Percentiles rank a stretch among this genome's conserved stretches.
Conservation (phyloP, 2,797 vertebrate species). For the Hydrolagus colliei region DNA sequence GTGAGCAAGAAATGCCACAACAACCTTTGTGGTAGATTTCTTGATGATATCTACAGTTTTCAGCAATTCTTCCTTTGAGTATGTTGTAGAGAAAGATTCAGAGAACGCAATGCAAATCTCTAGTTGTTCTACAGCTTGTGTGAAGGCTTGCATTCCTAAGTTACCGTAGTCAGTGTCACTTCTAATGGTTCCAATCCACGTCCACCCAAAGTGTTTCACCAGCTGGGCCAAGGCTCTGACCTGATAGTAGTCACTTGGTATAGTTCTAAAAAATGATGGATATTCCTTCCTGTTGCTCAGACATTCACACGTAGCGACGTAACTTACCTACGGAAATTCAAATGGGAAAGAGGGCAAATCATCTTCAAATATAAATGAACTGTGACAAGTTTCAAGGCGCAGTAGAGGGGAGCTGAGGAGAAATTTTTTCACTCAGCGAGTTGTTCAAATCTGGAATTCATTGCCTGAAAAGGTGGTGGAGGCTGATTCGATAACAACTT, state of each 20-base stretch:
- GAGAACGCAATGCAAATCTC: slow-evolving; percentile 16
- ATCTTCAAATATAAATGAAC: not conserved
- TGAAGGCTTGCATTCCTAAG: slow-evolving; percentile 18
- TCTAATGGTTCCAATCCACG: slow-evolving; percentile 1
- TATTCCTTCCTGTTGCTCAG: not conserved
- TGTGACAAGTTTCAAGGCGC: no score
- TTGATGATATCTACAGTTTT: not conserved
- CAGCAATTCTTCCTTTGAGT: not conserved
- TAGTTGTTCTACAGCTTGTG: not conserved
- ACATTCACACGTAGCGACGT: not conserved
- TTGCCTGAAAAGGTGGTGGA: no score
- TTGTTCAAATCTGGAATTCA: no score
- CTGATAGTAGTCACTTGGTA: slow-evolving; percentile 4
- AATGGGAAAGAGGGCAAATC: not conserved
- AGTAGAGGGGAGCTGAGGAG: no score
- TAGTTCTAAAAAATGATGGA: not conserved
- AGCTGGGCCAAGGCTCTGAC: not conserved
- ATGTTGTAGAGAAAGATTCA: not conserved
- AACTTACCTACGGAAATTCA: not conserved
- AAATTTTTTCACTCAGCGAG: no score
- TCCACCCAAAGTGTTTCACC: slow-evolving; percentile 1
- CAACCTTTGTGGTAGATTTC: not conserved
- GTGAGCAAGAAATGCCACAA: not conserved
- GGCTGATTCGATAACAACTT: no score
- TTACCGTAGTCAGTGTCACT: slow-evolving; percentile 22